Conservation (phyloP, 2,113 vertebrate genomes). For the Herpailurus yagouaroundi region DNA sequence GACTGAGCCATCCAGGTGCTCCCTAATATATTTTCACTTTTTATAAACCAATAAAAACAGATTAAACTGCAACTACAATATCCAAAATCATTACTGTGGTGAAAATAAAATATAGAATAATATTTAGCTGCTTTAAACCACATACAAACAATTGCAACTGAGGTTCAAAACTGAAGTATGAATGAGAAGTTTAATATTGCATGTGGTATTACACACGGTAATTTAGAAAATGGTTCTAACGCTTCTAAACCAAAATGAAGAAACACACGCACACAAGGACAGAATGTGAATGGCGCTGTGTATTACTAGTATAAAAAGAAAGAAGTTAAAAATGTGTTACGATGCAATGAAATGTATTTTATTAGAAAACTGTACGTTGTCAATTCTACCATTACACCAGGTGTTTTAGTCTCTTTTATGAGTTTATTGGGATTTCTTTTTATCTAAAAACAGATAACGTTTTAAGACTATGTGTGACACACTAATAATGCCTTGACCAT, state of each 20-base stretch:
- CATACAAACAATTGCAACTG: not conserved
- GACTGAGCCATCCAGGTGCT: not conserved
- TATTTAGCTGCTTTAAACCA: not conserved
- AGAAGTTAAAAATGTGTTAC: not conserved
- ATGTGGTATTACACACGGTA: not conserved
- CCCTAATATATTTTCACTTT: not conserved
- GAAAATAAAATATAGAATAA: not conserved
- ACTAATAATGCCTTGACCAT: not conserved
- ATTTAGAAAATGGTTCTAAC: constrained; percentile 11
- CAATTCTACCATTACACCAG: not conserved
- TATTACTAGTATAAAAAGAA: not conserved
- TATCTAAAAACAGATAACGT: not conserved
- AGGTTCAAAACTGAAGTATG: not conserved
- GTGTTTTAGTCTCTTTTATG: not conserved
- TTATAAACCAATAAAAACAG: not conserved
- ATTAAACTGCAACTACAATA: not conserved
- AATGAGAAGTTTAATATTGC: not conserved
- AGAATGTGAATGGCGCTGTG: not conserved
- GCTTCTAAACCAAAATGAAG: not conserved
- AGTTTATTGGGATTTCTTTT: constrained; percentile 47
- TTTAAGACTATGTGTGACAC: not conserved
- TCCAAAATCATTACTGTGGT: not conserved
- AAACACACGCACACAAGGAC: not conserved
- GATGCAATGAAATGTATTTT: not conserved
- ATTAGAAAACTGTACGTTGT: not conserved